Percentiles rank a stretch among this genome's conserved stretches.
Evolutionary conservation across 2,797 vertebrate genomes (phyloP).

Genomic region (Mormyrops boulengeri): DNA sequence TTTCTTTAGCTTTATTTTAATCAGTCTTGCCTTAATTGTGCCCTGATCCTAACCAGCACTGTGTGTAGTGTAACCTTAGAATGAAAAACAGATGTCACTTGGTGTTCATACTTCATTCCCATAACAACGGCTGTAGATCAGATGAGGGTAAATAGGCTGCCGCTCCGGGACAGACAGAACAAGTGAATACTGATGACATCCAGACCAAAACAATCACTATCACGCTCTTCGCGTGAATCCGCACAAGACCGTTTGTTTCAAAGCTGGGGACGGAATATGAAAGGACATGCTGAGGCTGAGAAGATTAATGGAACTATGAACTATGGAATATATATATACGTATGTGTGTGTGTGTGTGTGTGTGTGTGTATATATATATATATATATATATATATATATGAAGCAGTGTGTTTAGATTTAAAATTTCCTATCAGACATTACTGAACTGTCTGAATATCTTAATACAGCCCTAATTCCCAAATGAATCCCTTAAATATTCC

Average conservation of each 20-base stretch:
- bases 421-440: conserved; percentile 7
- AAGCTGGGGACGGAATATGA: conserved; percentile 5
- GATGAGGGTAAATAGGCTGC: not conserved
- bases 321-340: too few species aligned
- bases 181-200: not conserved
- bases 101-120: not conserved
- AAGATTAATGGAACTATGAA: not conserved
- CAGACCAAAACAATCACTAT: conserved; percentile 6
- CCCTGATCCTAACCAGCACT: not conserved
- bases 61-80: not conserved
- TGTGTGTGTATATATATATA: not conserved
- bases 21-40: not conserved
- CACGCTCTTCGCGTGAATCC: not conserved
- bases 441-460: not conserved
- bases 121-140: not conserved
- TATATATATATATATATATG: not conserved
- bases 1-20: not conserved
- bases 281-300: not conserved
- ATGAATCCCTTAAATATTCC: not conserved
- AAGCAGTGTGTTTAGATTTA: not conserved
- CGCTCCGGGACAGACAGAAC: not conserved
- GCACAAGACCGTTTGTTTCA: not conserved
- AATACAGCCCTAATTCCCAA: not conserved
- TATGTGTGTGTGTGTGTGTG: not conserved
- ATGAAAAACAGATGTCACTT: not conserved